Evolutionary conservation across 2,113 vertebrate species (phyloP), one percentile per base, ranked within the genome.

Genomic region (Eublepharis macularius): DNA sequence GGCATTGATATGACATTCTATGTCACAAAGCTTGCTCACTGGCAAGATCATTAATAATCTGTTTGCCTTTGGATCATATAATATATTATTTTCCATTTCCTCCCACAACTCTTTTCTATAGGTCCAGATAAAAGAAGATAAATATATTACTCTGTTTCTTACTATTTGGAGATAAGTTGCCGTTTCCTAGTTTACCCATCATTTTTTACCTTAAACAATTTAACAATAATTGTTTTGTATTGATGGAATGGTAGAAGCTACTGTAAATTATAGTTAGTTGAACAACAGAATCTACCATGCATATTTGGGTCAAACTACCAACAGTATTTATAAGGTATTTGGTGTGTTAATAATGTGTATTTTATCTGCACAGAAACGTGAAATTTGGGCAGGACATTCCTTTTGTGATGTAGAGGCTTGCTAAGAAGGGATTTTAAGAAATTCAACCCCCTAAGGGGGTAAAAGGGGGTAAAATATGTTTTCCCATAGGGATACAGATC

Each of bases 41-140:
- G 82, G 80, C 83, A 66, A 36, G 80, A 80, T 49, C 39, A 63
- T 4, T 76, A 79, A 21, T 82, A 87, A 65, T 83, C 19, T 80
- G 76, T 60, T 74, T 82, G 21, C 86, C 60, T 85, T 69, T 54
- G 87, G 41, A 69, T 90, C 43, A 7, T 36, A 60, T 83, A 39
- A 60, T 41, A 78, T 87, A 65, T 24, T 90, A 79, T 86, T 43
- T n/a, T 76, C 49, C n/a, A 72, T 90, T 80, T 36, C 73, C 36
- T 21, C 57, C 73, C 36, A 0, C 77, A 13, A 57, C 78, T 91
- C 60, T 70, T 82, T 51, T 76, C 60, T 86, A 19, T 57, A 51
- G 73, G 84, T 91, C 57, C 76, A 0, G 41, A 70, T 80, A 74
- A 86, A 90, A 76, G 63, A 85, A 74, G 54, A 79, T 84, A 74